Evolutionary conservation across 2,113 vertebrate species (phyloP).

Genomic region (Centropus bengalensis): DNA sequence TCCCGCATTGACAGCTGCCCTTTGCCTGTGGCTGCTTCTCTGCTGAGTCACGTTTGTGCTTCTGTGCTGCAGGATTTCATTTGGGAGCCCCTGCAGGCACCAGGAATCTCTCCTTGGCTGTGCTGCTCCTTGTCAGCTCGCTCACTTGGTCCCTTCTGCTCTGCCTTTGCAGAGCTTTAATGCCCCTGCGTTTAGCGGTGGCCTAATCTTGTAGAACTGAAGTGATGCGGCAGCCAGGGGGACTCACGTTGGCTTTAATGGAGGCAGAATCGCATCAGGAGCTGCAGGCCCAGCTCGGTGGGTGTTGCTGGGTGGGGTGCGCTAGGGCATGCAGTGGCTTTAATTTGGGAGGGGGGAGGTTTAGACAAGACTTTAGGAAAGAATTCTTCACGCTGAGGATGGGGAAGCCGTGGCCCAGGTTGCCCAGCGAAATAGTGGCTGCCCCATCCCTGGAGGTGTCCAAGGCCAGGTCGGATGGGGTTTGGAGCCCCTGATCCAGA

Average conservation of each 20-base stretch:
- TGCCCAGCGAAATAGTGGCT: too few species aligned
- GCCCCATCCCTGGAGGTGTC: too few species aligned
- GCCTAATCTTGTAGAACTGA: background rate
- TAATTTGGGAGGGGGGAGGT: too few species aligned
- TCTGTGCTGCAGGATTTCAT: background rate
- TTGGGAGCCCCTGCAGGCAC: background rate
- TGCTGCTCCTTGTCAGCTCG: background rate
- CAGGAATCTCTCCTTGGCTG: background rate
- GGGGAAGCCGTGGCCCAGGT: too few species aligned
- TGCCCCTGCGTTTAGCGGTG: background rate
- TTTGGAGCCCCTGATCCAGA: too few species aligned
- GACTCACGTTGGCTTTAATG: background rate
- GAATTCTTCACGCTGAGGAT: too few species aligned
- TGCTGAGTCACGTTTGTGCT: fast-evolving
- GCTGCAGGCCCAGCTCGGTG: fast-evolving
- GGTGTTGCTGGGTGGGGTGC: background rate
- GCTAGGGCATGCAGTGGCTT: fast-evolving
- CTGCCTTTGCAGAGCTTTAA: background rate
- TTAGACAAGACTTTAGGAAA: too few species aligned
- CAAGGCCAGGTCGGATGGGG: too few species aligned
- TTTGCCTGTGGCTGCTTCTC: background rate
- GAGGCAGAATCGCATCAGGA: fast-evolving
- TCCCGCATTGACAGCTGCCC: background rate
- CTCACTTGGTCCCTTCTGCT: background rate
- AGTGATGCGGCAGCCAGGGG: background rate